phyloP scores from a whole-genome alignment of 2,797 vertebrate species.

The Sandelia bainsii region DNA sequence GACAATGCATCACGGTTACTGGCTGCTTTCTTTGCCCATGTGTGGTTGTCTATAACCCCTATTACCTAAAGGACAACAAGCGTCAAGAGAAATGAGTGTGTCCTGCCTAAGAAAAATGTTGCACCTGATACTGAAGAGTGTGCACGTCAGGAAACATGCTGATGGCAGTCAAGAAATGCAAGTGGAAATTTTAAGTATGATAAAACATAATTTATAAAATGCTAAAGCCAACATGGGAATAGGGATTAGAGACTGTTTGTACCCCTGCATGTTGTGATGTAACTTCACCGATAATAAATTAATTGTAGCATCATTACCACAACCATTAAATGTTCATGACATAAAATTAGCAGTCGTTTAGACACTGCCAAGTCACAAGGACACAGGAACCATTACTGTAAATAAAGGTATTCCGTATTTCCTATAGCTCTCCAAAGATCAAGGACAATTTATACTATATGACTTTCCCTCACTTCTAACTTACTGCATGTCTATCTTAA shows the following conservation, averaged over 20 bases:
- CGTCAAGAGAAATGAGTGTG: slow-evolving; percentile 40
- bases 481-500: background rate
- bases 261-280: background rate
- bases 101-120: slow-evolving; percentile 53
- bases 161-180: background rate
- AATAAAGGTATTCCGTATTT: slow-evolving; percentile 31
- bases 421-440: slow-evolving; percentile 14
- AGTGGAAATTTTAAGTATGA: background rate
- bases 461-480: slow-evolving; percentile 13
- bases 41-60: slow-evolving; percentile 56
- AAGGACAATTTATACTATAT: slow-evolving; percentile 27
- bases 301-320: slow-evolving; percentile 9
- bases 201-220: background rate
- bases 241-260: background rate
- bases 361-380: slow-evolving; percentile 25
- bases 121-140: slow-evolving; percentile 22
- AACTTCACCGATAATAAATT: background rate
- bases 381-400: slow-evolving; percentile 23
- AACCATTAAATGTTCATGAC: slow-evolving; percentile 8
- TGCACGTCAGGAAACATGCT: background rate
- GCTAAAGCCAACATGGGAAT: background rate
- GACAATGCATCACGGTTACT: slow-evolving; percentile 62
- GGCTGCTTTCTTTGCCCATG: slow-evolving; percentile 42
- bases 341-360: background rate
- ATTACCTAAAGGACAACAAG: slow-evolving; percentile 74